A percentile compares a stretch with the other conserved stretches of the same genome.
Evolutionary conservation across 1,140 invertebrate species (phyloP).

Genomic region (Drosophila obscura): DNA sequence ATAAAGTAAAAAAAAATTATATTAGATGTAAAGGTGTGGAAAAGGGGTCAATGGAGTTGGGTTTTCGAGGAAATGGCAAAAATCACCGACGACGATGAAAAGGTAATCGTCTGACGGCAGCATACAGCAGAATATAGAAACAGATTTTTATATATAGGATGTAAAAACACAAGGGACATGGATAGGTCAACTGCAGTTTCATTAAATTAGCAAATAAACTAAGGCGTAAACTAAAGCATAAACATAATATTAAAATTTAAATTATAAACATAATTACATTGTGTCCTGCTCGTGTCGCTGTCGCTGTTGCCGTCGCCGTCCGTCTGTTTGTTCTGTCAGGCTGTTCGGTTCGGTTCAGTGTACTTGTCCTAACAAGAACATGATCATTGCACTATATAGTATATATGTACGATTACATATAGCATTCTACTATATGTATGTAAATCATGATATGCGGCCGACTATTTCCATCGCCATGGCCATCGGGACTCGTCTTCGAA

Average conservation of each 20-base stretch:
- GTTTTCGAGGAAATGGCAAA: too few species aligned
- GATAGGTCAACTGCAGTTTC: constrained; percentile 47
- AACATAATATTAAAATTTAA: constrained; percentile 77
- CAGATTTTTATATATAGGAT: constrained; percentile 26
- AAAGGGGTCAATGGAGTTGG: too few species aligned
- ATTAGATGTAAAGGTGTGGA: too few species aligned
- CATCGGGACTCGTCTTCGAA: neutral
- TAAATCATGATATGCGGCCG: constrained; percentile 54
- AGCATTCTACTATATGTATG: constrained; percentile 39
- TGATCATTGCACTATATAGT: constrained; percentile 29
- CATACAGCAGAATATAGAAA: too few species aligned
- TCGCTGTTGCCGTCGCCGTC: neutral
- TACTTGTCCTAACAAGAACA: constrained; percentile 34
- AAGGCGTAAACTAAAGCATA: constrained; percentile 66
- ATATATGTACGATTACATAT: constrained; percentile 37
- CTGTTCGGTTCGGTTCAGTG: neutral
- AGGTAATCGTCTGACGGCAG: too few species aligned
- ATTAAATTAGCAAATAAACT: constrained; percentile 74
- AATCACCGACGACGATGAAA: too few species aligned
- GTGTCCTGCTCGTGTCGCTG: constrained; percentile 34
- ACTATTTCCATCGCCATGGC: neutral
- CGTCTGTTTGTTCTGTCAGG: constrained; percentile 8
- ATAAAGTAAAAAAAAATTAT: too few species aligned
- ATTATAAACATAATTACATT: constrained; percentile 81
- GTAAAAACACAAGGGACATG: constrained; percentile 23